Percentiles rank a stretch among this genome's conserved stretches.
Conservation (phyloP, 2,888 invertebrate genomes). For the Galerucella nymphaeae region DNA sequence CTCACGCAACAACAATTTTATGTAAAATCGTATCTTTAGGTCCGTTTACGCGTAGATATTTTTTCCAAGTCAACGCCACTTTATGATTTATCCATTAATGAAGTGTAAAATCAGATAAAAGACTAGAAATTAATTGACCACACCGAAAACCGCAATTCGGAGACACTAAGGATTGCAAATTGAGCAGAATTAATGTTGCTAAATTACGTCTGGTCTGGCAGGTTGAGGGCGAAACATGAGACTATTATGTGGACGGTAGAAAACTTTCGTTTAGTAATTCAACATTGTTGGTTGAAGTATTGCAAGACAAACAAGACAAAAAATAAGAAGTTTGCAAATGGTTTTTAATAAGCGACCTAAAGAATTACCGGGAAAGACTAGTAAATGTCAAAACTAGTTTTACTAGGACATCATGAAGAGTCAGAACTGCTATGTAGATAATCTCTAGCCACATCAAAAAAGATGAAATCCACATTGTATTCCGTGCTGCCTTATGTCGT, state of each 20-base stretch:
- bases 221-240: conserved; percentile 26
- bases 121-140: conserved; percentile 23
- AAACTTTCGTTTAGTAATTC: not conserved
- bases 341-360: not conserved
- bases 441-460: too few relatives aligned
- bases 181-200: conserved; percentile 31
- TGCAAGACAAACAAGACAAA: not conserved
- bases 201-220: conserved; percentile 25
- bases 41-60: not conserved
- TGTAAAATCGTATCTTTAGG: not conserved
- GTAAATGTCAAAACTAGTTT: too few relatives aligned
- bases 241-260: conserved; percentile 14
- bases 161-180: conserved; percentile 25
- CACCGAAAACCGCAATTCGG: conserved; percentile 17
- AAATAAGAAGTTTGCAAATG: not conserved
- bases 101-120: conserved; percentile 14
- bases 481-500: too few relatives aligned
- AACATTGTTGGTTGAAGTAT: not conserved
- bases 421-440: too few relatives aligned
- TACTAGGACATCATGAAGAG: too few relatives aligned
- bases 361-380: too few relatives aligned
- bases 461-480: too few relatives aligned
- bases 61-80: not conserved
- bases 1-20: not conserved
- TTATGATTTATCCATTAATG: conserved; percentile 2